Evolutionary conservation across 2,888 invertebrate genomes (phyloP), one percentile per base, ranked within the genome.

Genomic region (Phortica okadai): DNA sequence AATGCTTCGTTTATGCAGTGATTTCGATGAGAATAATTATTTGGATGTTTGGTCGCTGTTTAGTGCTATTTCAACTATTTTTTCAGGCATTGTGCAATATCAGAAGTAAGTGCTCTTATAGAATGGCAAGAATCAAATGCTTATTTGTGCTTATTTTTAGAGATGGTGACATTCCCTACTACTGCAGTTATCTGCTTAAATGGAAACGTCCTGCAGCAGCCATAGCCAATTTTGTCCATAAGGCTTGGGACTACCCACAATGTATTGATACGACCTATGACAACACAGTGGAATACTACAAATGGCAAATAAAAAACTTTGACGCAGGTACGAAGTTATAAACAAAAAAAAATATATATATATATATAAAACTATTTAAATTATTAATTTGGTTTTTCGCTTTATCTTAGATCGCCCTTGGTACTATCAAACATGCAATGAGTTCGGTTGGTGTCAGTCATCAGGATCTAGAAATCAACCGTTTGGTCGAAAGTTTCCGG

Each of bases 371-470:
- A 41, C 62, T 41, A 6, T 7, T 8, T 8, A 1, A 16, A 5
- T 59, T 74, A n/a, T 54, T 64, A 25, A 3, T 21, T 74, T 41
- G n/a, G 14, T 33, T 50, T 74, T 21, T 74, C 44, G n/a, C n/a
- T 33, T 50, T 74, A 74, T 14, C 59, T 25, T n/a, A 95, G 95
- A 93, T 90, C 94, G 96, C 0, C 93, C 94, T 67, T 97, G 97
- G 97, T 93, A 93, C 1, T 97, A 95, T 90, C 97, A 97, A 91
- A 96, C 96, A 0, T 97, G 97, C 90, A 95, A 95, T 73, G 97
- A 97, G 92, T 97, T 94, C 90, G 97, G 97, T 74, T 97, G 95
- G 93, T 97, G 94, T 91, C 96, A 96, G 92, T 94, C 95, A 2
- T 94, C 96, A 0, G 93, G 92, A 78, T 93, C 94, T 11, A 72